Percentiles rank a stretch among this genome's conserved stretches.
phyloP scores from a whole-genome alignment of 2,888 invertebrate species.

The Tachystola acroxantha region DNA sequence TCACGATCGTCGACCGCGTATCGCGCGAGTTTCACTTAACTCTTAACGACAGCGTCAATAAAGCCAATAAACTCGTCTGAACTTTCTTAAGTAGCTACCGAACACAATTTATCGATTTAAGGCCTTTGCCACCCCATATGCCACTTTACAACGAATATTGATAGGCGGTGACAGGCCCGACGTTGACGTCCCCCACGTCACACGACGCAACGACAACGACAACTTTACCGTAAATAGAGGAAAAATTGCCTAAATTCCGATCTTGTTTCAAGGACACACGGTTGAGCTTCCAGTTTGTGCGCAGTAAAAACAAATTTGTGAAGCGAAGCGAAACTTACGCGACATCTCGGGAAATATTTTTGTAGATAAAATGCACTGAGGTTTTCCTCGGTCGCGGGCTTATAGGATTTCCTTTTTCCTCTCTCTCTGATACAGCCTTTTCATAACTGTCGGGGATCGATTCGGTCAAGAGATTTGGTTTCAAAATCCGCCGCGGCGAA shows the following conservation, averaged over 20 bases:
- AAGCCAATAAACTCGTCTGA: slow-evolving; percentile 60
- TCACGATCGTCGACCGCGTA: slow-evolving; percentile 6
- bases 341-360: slow-evolving; percentile 63
- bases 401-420: slow-evolving; percentile 53
- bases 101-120: slow-evolving; percentile 71
- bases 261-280: slow-evolving; percentile 21
- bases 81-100: slow-evolving; percentile 63
- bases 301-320: slow-evolving; percentile 24
- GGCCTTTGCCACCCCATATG: slow-evolving; percentile 67
- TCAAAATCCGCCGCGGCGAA: slow-evolving; percentile 52
- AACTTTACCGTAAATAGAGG: not conserved
- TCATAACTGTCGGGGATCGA: slow-evolving; percentile 67
- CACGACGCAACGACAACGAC: slow-evolving; percentile 15
- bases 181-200: slow-evolving; percentile 51
- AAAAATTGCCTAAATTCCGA: slow-evolving; percentile 15
- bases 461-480: slow-evolving; percentile 52
- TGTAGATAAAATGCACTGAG: slow-evolving; percentile 54
- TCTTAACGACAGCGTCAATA: slow-evolving; percentile 58
- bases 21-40: slow-evolving; percentile 23
- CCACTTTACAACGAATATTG: slow-evolving; percentile 70
- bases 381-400: slow-evolving; percentile 51
- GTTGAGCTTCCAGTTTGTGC: slow-evolving; percentile 3
- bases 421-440: slow-evolving; percentile 50
- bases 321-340: slow-evolving; percentile 43
- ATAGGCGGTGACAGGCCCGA: slow-evolving; percentile 65